Percentiles rank a stretch among this genome's conserved stretches.
Evolutionary conservation across 2,888 invertebrate species (phyloP).

Genomic region (Esperia sulphurella): DNA sequence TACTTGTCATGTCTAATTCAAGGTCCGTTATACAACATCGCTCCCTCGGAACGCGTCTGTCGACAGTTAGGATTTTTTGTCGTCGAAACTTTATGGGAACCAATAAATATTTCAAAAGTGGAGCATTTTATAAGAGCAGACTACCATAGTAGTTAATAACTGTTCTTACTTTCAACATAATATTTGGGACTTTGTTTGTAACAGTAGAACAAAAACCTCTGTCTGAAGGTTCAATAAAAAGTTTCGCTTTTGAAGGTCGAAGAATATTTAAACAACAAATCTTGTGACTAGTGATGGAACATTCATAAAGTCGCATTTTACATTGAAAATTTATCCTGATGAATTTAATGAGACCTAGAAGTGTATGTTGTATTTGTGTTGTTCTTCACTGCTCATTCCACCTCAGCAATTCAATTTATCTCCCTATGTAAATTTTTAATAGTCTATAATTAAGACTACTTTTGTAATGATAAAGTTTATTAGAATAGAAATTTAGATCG

Average conservation of each 20-base stretch:
- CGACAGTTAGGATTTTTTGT: constrained; percentile 63
- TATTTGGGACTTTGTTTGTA: constrained; percentile 36
- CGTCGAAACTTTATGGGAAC: constrained; percentile 52
- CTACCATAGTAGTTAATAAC: constrained; percentile 72
- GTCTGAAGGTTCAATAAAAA: constrained; percentile 42
- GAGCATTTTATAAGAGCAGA: constrained; percentile 68
- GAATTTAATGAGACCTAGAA: no score
- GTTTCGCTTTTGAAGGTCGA: constrained; percentile 62
- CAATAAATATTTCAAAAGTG: constrained; percentile 73
- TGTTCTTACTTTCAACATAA: constrained; percentile 72
- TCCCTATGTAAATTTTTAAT: no score
- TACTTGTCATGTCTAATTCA: constrained; percentile 47
- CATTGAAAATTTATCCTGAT: no score
- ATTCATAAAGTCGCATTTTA: no score
- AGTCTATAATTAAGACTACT: no score
- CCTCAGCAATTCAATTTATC: no score
- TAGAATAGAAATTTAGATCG: no score
- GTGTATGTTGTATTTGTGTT: no score
- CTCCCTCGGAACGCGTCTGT: constrained; percentile 35
- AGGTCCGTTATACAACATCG: constrained; percentile 60
- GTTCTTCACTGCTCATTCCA: no score
- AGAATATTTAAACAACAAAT: not conserved
- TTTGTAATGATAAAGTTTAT: no score
- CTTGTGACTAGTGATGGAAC: no score
- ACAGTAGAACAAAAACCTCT: constrained; percentile 39